A percentile compares a stretch with the other conserved stretches of the same genome.
These are phyloP conservation scores for Pseudochromis fuscus DNA, from an alignment of 2,797 vertebrate species.

Conservation along the genomic window DNA sequence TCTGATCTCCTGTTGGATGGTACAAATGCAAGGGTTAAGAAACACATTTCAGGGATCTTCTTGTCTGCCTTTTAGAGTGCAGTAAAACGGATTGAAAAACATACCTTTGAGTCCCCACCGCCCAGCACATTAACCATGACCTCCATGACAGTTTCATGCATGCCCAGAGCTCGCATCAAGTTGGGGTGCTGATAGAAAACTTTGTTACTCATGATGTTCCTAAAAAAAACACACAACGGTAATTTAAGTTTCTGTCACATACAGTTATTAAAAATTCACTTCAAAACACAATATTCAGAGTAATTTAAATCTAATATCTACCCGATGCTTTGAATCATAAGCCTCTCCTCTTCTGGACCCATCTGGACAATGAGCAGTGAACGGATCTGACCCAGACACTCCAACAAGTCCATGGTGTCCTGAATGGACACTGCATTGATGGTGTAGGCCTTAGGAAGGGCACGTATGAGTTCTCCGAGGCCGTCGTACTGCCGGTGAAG, in stretches of 20 bases:
- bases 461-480: slow-evolving; percentile 92
- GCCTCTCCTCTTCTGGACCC: slow-evolving; percentile 96
- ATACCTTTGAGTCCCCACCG: slow-evolving; percentile 94
- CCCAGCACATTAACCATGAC: slow-evolving; percentile 98
- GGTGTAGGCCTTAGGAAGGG: slow-evolving; percentile 93
- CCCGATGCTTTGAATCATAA: slow-evolving; percentile 99
- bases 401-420: slow-evolving; percentile 93
- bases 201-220: slow-evolving; percentile 97
- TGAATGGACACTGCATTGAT: slow-evolving; percentile 90
- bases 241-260: neutral
- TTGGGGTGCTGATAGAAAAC: slow-evolving; percentile 98
- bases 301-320: slow-evolving; percentile 59
- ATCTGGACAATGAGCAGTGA: slow-evolving; percentile 97
- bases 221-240: slow-evolving; percentile 62
- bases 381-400: slow-evolving; percentile 95
- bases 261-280: neutral
- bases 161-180: slow-evolving; percentile 94
- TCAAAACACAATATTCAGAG: neutral
- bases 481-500: slow-evolving; percentile 95
- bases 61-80: neutral
- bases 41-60: neutral
- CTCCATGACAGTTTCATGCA: slow-evolving; percentile 98
- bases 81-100: neutral
- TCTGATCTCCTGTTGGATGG: slow-evolving; percentile 89
- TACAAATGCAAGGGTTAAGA: slow-evolving; percentile 4